These are phyloP conservation scores for Macquaria ambigua DNA, from an alignment of 2,113 vertebrate species.

Conservation along the genomic window DNA sequence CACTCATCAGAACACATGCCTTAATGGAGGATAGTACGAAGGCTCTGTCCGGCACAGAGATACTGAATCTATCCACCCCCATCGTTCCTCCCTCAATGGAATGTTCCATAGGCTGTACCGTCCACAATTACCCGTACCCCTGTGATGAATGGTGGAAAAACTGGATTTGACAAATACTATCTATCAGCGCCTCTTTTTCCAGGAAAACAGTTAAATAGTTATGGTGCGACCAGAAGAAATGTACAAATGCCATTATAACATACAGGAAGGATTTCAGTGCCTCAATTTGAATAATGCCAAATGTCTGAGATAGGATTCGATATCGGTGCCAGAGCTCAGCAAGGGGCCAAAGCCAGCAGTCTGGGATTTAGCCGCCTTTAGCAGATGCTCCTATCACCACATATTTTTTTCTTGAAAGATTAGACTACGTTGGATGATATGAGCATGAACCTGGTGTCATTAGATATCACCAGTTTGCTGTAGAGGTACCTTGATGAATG, in stretches of 20 bases:
- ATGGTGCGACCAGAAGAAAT: constrained; percentile 61
- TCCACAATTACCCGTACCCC: constrained; percentile 73
- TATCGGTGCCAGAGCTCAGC: constrained; percentile 44
- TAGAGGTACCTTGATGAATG: neutral
- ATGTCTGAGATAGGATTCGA: constrained; percentile 46
- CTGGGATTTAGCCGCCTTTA: constrained; percentile 31
- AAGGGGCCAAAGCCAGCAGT: constrained; percentile 41
- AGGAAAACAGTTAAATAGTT: constrained; percentile 68
- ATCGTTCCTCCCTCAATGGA: constrained; percentile 68
- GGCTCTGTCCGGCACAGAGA: constrained; percentile 66
- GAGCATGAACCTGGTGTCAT: neutral
- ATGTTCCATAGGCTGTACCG: constrained; percentile 75
- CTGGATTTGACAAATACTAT: constrained; percentile 77
- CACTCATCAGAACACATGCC: constrained; percentile 82
- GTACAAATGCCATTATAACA: constrained; percentile 63
- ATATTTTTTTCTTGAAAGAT: neutral
- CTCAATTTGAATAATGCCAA: constrained; percentile 53
- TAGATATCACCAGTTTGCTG: constrained; percentile 1
- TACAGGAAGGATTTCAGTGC: constrained; percentile 57
- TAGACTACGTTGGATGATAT: neutral
- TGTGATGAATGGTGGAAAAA: constrained; percentile 80
- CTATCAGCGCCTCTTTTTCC: constrained; percentile 58
- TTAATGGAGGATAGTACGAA: constrained; percentile 77
- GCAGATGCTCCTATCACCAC: neutral
- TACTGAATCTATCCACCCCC: constrained; percentile 61